Conservation (phyloP, 2,797 vertebrate genomes). For the Tympanoctomys barrerae region DNA sequence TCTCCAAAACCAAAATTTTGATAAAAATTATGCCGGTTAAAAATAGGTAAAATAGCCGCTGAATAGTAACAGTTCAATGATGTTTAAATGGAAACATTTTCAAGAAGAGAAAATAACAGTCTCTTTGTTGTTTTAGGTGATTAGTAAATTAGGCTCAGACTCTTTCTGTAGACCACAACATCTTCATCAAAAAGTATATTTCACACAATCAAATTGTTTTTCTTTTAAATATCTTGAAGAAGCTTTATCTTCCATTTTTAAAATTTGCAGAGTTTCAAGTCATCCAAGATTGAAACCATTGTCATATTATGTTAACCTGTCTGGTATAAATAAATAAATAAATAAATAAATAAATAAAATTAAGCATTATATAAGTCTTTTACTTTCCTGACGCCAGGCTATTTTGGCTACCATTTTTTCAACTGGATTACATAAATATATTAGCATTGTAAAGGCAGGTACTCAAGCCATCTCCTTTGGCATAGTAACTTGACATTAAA, state of each 20-base stretch:
- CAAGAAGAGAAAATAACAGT: not conserved
- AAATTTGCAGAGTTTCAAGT: not conserved
- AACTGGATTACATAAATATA: not conserved
- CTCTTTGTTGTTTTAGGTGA: constrained; percentile 17
- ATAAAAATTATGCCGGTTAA: not conserved
- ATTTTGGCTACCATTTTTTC: not conserved
- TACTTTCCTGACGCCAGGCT: not conserved
- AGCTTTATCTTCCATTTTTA: not conserved
- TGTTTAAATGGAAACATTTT: not conserved
- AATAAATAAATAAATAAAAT: constrained; percentile 8
- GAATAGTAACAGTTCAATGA: not conserved
- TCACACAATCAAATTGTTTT: not conserved
- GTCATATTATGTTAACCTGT: not conserved
- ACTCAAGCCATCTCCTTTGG: constrained; percentile 49
- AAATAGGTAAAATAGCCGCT: not conserved
- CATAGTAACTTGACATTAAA: constrained; percentile 30
- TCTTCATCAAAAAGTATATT: not conserved
- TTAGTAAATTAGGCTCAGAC: not conserved
- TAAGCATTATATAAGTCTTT: not conserved
- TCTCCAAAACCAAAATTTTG: not conserved
- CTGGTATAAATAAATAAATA: not conserved
- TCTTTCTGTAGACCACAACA: not conserved
- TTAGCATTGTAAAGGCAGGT: not conserved
- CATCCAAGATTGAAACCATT: not conserved
- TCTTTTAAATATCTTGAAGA: not conserved